Conservation (phyloP, 2,797 vertebrate genomes). For the Masticophis lateralis region DNA sequence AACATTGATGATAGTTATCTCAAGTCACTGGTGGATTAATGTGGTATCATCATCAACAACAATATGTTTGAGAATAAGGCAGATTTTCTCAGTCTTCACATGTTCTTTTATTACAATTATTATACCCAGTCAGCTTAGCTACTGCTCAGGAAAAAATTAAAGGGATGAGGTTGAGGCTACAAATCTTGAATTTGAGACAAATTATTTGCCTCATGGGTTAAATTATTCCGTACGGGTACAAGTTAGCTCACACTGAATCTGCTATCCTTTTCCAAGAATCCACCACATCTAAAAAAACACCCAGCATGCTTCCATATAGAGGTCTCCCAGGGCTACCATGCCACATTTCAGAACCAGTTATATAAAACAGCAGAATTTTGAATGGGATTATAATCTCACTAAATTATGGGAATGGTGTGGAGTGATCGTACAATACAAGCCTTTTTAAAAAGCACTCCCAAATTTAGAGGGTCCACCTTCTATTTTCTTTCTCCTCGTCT, state of each 20-base stretch:
- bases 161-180: background rate
- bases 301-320: background rate
- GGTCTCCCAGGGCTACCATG: background rate
- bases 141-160: background rate
- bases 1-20: background rate
- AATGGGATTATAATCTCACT: background rate
- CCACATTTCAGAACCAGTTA: background rate
- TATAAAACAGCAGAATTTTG: background rate
- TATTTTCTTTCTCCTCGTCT: background rate
- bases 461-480: background rate
- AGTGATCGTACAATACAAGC: background rate
- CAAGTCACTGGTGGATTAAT: background rate
- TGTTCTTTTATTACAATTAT: background rate
- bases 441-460: background rate
- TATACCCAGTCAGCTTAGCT: background rate
- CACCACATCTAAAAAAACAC: background rate
- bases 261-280: background rate
- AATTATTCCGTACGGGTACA: background rate
- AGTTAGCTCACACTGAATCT: background rate
- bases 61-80: background rate
- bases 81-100: background rate
- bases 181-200: background rate
- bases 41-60: background rate
- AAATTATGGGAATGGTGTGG: background rate
- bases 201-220: background rate